A percentile compares a stretch with the other conserved stretches of the same genome.
Conservation (phyloP, 1,140 invertebrate genomes). For the Drosophila littoralis region DNA sequence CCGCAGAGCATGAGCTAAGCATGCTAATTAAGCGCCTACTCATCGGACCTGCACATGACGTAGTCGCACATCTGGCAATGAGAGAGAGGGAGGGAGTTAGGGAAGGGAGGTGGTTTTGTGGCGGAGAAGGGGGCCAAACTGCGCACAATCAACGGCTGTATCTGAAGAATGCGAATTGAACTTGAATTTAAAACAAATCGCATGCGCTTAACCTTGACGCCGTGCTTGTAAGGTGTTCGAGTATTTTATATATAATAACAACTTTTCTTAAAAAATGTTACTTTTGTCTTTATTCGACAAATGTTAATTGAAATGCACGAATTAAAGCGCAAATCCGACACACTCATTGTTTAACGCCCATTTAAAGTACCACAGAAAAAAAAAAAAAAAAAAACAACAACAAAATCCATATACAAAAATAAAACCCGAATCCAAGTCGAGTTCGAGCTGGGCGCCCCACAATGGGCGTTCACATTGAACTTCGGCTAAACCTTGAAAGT, state of each 20-base stretch:
- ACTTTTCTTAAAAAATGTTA: conserved; percentile 33
- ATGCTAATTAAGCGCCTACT: conserved; percentile 50
- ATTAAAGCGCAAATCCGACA: conserved; percentile 36
- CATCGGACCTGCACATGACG: conserved; percentile 38
- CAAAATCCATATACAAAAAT: neutral
- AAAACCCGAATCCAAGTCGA: conserved; percentile 16
- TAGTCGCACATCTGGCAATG: neutral
- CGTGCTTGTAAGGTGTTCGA: neutral
- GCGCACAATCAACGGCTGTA: neutral
- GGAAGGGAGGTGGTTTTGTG: neutral
- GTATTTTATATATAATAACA: conserved; percentile 7
- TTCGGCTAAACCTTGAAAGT: conserved; percentile 64
- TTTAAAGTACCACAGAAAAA: conserved; percentile 16
- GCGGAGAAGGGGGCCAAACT: neutral
- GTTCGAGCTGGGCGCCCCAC: conserved; percentile 4
- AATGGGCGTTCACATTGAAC: conserved; percentile 55
- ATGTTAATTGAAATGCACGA: conserved; percentile 44
- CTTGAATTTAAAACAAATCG: conserved; percentile 65
- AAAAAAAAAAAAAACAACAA: conserved; percentile 2
- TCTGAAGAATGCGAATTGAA: conserved; percentile 68
- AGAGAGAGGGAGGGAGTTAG: neutral
- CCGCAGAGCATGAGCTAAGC: conserved; percentile 45
- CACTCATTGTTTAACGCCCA: conserved; percentile 53
- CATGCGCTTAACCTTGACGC: conserved; percentile 56
- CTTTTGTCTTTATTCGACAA: conserved; percentile 17